These are phyloP conservation scores for Pelvicachromis taeniatus DNA, from an alignment of 2,113 vertebrate genomes.

Conservation along the genomic window DNA sequence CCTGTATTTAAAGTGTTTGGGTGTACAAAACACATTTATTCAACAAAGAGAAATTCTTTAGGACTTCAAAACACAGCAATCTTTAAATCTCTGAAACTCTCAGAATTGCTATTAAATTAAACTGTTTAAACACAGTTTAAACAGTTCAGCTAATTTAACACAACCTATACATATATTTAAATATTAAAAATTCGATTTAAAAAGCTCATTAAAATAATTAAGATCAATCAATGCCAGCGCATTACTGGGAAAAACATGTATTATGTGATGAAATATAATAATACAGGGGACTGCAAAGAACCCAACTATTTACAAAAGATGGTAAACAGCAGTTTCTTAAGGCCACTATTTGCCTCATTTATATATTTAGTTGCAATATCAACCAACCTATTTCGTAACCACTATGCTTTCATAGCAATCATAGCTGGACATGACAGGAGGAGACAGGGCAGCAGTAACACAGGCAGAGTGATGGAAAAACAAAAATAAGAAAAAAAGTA, in stretches of 20 bases:
- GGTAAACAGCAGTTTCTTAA: not conserved
- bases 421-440: not conserved
- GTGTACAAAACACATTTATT: not conserved
- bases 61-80: not conserved
- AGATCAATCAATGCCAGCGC: not conserved
- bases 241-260: not conserved
- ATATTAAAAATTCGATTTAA: not conserved
- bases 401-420: not conserved
- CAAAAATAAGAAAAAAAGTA: not conserved
- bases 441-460: not conserved
- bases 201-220: not conserved
- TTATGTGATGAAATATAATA: not conserved
- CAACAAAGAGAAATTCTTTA: not conserved
- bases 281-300: not conserved
- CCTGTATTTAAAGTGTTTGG: not conserved
- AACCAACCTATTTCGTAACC: not conserved
- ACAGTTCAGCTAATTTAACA: not conserved
- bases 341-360: not conserved
- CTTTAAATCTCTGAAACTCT: not conserved
- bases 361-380: not conserved
- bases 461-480: not conserved
- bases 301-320: not conserved
- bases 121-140: not conserved
- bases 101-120: not conserved
- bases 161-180: not conserved